Base-by-base conservation (phyloP, 2,888 invertebrate species). In the Dasypolia templi region DNA sequence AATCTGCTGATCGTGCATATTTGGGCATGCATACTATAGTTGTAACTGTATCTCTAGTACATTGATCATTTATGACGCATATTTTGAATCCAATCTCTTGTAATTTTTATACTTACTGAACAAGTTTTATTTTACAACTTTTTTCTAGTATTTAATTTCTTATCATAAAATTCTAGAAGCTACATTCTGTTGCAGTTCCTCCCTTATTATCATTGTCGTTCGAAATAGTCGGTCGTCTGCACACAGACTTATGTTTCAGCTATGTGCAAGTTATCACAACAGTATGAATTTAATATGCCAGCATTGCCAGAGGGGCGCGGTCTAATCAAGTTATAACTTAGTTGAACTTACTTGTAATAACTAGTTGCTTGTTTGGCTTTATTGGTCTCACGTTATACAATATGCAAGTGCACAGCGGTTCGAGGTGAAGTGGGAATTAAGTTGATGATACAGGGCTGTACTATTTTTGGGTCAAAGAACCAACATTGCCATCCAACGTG, bases 211-310 rank as follows among this genome's bases (percentile, higher is more conserved):
- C 2, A 19, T 29, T 12, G 0, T 22, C 2, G 0, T 0, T 19
- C 19, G 7, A 19, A 5, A 22, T 19, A 42, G 26, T 55, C 46
- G 9, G 0, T 14, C 55, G n/a, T 79, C 71, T 79, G 55, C 1
- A 19, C 51, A 12, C 9, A n/a, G 29, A n/a, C 49, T 79, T 63
- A 83, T 66, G 17, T 74, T 69, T 32, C 63, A 69, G 49, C 51
- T 49, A 67, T 59, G 82, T 76, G 77, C 63, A 72, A 72, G 61
- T 75, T 75, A 76, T 82, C 77, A 82, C 72, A 85, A 85, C 71
- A 72, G 55, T 26, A 82, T 85, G 77, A 81, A 85, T 85, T 66
- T 72, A 72, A 76, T 66, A 82, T 81, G 61, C 49, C 62, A 62
- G 53, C 35, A 22, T 51, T 35, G 59, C 62, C 64, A 5, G 74